Evolutionary conservation across 1,140 invertebrate species (phyloP).

Genomic region (Epicauta chinensis): DNA sequence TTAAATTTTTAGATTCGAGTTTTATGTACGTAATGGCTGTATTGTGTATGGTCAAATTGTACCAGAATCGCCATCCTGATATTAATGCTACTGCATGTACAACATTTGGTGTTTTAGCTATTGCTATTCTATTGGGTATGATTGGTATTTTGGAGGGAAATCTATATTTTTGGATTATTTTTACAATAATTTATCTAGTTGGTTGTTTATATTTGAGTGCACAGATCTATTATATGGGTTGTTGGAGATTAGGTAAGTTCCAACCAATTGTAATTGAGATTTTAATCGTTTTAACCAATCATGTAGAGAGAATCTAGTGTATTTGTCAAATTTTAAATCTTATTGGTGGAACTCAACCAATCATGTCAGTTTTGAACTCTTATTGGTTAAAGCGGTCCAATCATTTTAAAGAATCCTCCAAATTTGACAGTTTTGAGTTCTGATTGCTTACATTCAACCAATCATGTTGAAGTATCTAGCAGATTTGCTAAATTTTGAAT

Average conservation of each 20-base stretch:
- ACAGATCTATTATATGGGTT: constrained; percentile 83
- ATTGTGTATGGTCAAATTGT: constrained; percentile 84
- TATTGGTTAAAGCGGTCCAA: too few species aligned
- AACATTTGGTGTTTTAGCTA: constrained; percentile 71
- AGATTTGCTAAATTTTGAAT: too few species aligned
- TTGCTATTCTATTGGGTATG: constrained; percentile 72
- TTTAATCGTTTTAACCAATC: too few species aligned
- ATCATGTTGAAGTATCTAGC: too few species aligned
- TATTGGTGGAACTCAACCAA: too few species aligned
- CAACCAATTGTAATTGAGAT: not conserved
- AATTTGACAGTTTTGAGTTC: too few species aligned
- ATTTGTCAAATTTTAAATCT: too few species aligned
- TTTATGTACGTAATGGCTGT: constrained; percentile 91
- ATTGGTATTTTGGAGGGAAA: constrained; percentile 72
- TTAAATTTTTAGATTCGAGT: constrained; percentile 66
- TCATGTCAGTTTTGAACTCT: too few species aligned
- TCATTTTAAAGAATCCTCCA: too few species aligned
- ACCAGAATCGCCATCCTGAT: constrained; percentile 85
- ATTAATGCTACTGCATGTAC: constrained; percentile 81
- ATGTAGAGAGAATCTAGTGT: too few species aligned
- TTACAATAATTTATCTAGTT: constrained; percentile 64
- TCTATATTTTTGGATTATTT: constrained; percentile 68
- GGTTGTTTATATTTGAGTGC: constrained; percentile 66
- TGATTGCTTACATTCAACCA: too few species aligned
- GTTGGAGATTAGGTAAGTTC: constrained; percentile 60